Conservation (phyloP, 2,797 vertebrate genomes). For the Sciurus carolinensis region DNA sequence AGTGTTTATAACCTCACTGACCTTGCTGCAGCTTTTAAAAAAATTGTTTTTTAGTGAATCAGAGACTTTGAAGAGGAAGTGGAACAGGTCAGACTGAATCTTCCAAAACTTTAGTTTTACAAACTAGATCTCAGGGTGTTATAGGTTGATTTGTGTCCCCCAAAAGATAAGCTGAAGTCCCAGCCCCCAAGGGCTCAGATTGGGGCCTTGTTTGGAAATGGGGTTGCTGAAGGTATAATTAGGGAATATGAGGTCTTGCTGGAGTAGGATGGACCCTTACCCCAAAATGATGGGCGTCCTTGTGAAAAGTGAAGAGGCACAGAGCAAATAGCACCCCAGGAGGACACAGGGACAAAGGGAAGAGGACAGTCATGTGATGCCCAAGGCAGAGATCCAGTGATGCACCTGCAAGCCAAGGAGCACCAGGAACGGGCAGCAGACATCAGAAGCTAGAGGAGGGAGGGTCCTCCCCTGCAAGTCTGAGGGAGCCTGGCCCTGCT, state of each 20-base stretch:
- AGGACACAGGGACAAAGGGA: background rate
- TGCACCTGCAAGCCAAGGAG: background rate
- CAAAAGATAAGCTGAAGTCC: background rate
- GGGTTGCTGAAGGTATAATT: background rate
- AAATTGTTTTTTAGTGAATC: background rate
- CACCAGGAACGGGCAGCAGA: background rate
- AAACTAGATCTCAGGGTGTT: background rate
- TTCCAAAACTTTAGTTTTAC: slow-evolving; percentile 15
- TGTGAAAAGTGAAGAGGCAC: background rate
- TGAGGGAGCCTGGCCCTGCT: background rate
- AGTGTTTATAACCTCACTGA: background rate
- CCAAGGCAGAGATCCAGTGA: background rate
- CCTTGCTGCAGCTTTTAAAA: background rate
- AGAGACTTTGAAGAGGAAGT: background rate
- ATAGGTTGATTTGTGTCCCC: background rate
- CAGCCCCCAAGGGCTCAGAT: background rate
- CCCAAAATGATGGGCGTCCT: background rate
- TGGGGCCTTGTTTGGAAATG: background rate
- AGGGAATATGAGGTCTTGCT: background rate
- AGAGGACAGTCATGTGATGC: accelerated
- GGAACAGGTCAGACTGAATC: background rate
- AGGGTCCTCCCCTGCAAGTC: background rate
- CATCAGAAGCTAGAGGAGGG: background rate
- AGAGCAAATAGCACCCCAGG: background rate
- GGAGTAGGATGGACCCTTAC: background rate